These are phyloP conservation scores for Dendroctonus valens DNA, from an alignment of 1,140 invertebrate species.

Conservation along the genomic window DNA sequence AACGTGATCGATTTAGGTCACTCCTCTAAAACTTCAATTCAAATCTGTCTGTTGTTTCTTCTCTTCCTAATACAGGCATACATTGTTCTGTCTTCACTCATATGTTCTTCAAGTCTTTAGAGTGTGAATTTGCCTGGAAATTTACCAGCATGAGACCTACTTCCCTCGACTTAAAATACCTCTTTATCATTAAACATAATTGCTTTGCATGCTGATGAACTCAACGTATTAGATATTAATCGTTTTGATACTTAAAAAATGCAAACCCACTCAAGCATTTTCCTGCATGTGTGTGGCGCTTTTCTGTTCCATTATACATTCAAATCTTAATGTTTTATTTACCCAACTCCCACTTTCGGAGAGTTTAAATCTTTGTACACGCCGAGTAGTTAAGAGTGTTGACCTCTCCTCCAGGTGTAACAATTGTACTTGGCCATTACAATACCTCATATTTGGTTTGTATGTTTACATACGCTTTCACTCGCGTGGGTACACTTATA, in stretches of 20 bases:
- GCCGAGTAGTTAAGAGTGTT: conserved; percentile 15
- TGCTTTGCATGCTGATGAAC: too few species aligned
- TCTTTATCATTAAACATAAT: too few species aligned
- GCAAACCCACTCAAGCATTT: neutral
- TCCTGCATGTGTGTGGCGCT: conserved; percentile 9
- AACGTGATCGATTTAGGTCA: too few species aligned
- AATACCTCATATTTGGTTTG: conserved; percentile 17
- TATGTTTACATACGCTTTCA: conserved; percentile 16
- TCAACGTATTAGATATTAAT: too few species aligned
- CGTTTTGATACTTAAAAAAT: neutral
- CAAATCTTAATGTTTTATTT: conserved; percentile 20
- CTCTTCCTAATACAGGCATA: too few species aligned
- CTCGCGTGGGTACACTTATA: conserved; percentile 7
- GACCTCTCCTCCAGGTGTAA: conserved; percentile 24
- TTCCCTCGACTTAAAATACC: too few species aligned
- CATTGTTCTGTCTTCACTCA: too few species aligned
- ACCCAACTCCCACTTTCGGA: conserved; percentile 17
- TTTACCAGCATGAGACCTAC: too few species aligned
- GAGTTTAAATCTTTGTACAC: neutral
- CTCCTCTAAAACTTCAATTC: too few species aligned
- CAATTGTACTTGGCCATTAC: conserved; percentile 18
- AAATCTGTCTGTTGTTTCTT: too few species aligned
- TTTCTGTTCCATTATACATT: conserved; percentile 15
- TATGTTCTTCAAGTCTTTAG: too few species aligned
- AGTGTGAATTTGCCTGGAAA: too few species aligned